A percentile compares a stretch with the other conserved stretches of the same genome.
These are phyloP conservation scores for Diachasma alloeum DNA, from an alignment of 1,140 invertebrate species.

Conservation along the genomic window DNA sequence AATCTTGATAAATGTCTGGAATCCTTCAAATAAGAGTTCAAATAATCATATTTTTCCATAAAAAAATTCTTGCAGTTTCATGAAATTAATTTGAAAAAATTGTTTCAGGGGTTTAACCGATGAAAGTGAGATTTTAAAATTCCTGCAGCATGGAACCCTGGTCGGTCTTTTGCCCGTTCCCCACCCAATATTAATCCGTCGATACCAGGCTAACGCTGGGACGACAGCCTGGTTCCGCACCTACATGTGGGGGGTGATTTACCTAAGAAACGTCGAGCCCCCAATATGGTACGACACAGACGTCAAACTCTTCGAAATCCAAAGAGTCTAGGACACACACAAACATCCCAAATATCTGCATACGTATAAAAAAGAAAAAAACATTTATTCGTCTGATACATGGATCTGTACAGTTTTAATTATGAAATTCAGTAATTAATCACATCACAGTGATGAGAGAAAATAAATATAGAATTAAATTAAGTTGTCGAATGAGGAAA, in stretches of 20 bases:
- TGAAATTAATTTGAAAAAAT: conserved; percentile 30
- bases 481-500: background rate
- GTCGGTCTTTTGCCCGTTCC: conserved; percentile 98
- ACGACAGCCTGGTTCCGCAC: conserved; percentile 99
- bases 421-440: conserved; percentile 26
- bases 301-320: conserved; percentile 98
- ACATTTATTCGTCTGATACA: conserved; percentile 27
- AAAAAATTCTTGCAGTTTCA: no score
- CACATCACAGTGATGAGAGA: background rate
- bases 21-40: no score
- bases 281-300: conserved; percentile 99
- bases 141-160: conserved; percentile 97
- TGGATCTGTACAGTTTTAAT: conserved; percentile 31
- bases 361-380: conserved; percentile 1
- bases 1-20: no score
- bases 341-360: background rate
- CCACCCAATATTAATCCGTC: conserved; percentile 97
- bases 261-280: conserved; percentile 96
- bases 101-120: conserved; percentile 92
- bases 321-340: conserved; percentile 74
- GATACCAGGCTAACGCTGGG: conserved; percentile 98
- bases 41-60: no score
- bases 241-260: conserved; percentile 99
- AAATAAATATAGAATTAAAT: conserved; percentile 1
- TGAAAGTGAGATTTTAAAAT: conserved; percentile 99